Base-by-base conservation (phyloP, 2,113 vertebrate genomes). In the Spea bombifrons region DNA sequence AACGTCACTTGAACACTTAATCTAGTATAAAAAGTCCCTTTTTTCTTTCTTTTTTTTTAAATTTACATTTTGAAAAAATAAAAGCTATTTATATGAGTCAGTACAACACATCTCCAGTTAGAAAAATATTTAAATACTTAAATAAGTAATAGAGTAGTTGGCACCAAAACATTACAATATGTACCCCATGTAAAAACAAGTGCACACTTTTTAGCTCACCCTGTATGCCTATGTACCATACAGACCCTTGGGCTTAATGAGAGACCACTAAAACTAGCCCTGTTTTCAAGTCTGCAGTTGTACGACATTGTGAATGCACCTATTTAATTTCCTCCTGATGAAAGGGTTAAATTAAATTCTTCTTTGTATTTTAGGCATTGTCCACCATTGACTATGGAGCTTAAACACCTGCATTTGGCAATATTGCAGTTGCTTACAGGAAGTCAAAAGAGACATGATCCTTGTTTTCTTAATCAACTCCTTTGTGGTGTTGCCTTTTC, bases 41-140 rank as follows among this genome's bases (percentile, higher is more conserved):
- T 65, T 64, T 30, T 30, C 30, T 30, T 30, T 30, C 30, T 30
- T 30, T 30, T 30, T 30, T 30, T 30, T 30, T 30, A 30, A 30
- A 30, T 30, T 80, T 67, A 61, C 78, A 80, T 68, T 74, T 64
- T 80, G 78, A 46, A 80, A 80, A 80, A 81, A 81, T 75, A 85
- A 84, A 86, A 85, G 80, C 76, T 85, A 78, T 81, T 79, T 12
- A 53, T 83, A 83, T 82, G 81, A 80, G 70, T 71, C 82, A 76
- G 83, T 85, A 76, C 69, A 84, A 87, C 76, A 61, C 82, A 83
- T 80, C 83, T 81, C 80, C 75, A 81, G 76, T 71, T 82, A 83
- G 76, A 75, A 84, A 85, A 86, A 83, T 17, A 85, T 81, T 76
- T 68, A 75, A 80, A 71, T 48, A 81, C 83, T 82, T 84, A n/a